Evolutionary conservation across 2,797 vertebrate species (phyloP).

Genomic region (Hybognathus amarus): DNA sequence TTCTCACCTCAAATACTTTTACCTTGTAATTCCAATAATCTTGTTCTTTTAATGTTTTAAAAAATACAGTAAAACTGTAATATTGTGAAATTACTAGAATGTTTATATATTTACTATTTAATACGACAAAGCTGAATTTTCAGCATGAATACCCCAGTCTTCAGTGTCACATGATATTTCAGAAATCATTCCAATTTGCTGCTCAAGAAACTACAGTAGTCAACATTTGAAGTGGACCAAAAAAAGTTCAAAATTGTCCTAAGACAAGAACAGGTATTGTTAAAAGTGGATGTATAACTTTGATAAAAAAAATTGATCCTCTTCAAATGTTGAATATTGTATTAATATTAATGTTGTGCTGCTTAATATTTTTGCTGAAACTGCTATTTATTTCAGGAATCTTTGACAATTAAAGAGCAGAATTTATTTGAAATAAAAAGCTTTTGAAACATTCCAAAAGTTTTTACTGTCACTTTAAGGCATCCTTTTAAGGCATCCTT

Average conservation of each 20-base stretch:
- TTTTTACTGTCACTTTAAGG: background rate
- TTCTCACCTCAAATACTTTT: background rate
- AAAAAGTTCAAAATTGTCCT: too few species aligned
- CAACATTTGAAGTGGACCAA: too few species aligned
- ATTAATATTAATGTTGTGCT: background rate
- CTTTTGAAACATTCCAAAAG: background rate
- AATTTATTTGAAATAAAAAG: background rate
- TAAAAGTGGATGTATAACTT: too few species aligned
- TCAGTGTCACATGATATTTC: background rate
- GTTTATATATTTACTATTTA: background rate
- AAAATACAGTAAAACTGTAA: background rate
- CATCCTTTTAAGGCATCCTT: too few species aligned
- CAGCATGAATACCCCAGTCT: background rate
- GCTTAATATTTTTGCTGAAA: background rate
- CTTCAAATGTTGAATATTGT: too few species aligned
- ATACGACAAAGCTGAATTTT: background rate
- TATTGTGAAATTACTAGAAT: background rate
- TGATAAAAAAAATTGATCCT: too few species aligned
- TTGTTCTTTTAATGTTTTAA: background rate
- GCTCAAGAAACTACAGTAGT: background rate
- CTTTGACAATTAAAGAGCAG: background rate
- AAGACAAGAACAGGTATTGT: too few species aligned
- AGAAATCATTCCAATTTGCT: background rate
- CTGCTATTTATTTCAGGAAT: background rate
- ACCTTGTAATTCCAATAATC: background rate